Percentiles rank a stretch among this genome's conserved stretches.
Evolutionary conservation across 2,797 vertebrate species (phyloP).

Genomic region (Coluber constrictor): DNA sequence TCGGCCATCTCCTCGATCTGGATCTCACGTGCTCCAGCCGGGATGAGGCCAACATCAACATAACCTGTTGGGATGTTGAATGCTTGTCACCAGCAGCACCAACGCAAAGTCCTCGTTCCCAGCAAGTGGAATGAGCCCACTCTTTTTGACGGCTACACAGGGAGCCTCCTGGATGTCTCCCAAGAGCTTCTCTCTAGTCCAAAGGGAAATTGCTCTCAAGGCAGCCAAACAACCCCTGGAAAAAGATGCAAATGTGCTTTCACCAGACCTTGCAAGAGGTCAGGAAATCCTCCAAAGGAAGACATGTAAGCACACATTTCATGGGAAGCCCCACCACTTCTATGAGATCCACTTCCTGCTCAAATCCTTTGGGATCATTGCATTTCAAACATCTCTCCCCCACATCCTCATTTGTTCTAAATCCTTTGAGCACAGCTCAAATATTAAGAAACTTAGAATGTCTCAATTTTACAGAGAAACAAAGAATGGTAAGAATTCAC

Average conservation of each 20-base stretch:
- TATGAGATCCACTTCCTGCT: not conserved
- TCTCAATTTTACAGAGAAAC: not conserved
- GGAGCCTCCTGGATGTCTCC: not conserved
- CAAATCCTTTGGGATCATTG: not conserved
- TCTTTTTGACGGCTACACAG: too few relatives aligned
- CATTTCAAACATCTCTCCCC: not conserved
- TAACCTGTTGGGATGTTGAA: constrained; percentile 76
- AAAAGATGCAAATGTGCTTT: not conserved
- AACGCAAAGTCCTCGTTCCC: not conserved
- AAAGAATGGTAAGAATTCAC: not conserved
- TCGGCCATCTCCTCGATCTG: constrained; percentile 87
- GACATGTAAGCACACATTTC: not conserved
- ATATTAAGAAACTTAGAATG: not conserved
- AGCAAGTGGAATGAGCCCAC: not conserved
- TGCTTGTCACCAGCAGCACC: rapidly evolving
- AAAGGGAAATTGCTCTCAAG: not conserved
- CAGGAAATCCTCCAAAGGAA: not conserved
- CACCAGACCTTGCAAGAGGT: not conserved
- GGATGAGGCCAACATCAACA: constrained; percentile 92
- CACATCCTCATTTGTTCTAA: not conserved
- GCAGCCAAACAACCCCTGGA: too few relatives aligned
- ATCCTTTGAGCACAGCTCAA: not conserved
- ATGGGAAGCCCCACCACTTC: not conserved
- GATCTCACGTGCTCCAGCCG: constrained; percentile 86
- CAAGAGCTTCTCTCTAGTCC: not conserved